A percentile compares a stretch with the other conserved stretches of the same genome.
phyloP scores from a whole-genome alignment of 2,113 vertebrate species.

The Prolemur simus region DNA sequence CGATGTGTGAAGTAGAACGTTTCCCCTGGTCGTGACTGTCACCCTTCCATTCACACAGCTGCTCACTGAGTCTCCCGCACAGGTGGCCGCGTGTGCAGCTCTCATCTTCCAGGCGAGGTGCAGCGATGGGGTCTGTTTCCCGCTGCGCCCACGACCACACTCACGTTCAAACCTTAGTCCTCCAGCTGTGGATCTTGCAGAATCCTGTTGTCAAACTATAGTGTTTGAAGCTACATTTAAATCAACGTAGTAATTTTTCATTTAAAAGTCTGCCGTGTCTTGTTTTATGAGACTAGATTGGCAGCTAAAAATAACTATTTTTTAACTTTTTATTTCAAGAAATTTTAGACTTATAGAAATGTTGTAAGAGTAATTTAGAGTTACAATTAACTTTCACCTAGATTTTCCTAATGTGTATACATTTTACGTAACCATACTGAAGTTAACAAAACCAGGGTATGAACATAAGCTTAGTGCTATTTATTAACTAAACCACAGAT shows the following conservation, averaged over 20 bases:
- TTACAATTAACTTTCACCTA: neutral
- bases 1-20: neutral
- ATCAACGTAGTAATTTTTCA: neutral
- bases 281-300: neutral
- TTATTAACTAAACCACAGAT: neutral
- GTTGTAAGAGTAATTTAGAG: neutral
- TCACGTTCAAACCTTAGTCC: neutral
- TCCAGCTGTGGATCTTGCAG: neutral
- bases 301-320: neutral
- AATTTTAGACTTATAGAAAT: neutral
- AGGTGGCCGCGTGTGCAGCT: too few species aligned
- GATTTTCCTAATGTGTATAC: neutral
- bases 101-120: neutral
- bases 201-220: neutral
- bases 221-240: neutral
- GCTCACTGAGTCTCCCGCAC: neutral
- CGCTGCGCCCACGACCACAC: neutral
- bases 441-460: neutral
- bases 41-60: neutral
- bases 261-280: neutral
- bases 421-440: neutral
- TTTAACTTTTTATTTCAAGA: neutral
- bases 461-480: neutral
- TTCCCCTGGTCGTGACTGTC: too few species aligned
- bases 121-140: too few species aligned